Evolutionary conservation across 1,140 invertebrate genomes (phyloP).

Genomic region (Drosophila tani): DNA sequence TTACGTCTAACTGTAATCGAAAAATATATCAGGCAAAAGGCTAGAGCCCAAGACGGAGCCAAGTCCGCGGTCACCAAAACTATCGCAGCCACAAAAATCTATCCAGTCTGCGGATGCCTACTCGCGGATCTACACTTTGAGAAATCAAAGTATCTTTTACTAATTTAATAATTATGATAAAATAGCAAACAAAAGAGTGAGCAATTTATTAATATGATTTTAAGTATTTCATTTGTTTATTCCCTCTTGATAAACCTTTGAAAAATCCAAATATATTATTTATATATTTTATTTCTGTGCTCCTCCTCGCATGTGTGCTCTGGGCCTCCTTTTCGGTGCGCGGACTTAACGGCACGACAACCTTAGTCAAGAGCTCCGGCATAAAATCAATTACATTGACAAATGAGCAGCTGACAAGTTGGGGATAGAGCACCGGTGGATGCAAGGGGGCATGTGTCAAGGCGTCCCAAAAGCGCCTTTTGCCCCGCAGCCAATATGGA

Average conservation of each 20-base stretch:
- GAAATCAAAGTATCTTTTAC: not conserved
- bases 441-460: constrained; percentile 53
- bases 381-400: constrained; percentile 84
- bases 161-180: not conserved
- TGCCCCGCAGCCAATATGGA: constrained; percentile 49
- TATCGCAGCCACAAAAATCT: constrained; percentile 45
- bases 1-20: constrained; percentile 82
- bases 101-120: constrained; percentile 25
- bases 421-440: constrained; percentile 7
- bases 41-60: constrained; percentile 42
- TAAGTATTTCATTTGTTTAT: too few relatives aligned
- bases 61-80: constrained; percentile 15
- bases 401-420: constrained; percentile 81
- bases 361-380: constrained; percentile 77
- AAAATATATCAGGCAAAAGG: constrained; percentile 77
- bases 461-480: constrained; percentile 60
- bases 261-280: too few relatives aligned
- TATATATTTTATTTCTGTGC: not conserved
- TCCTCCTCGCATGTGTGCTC: not conserved
- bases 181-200: not conserved
- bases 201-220: too few relatives aligned
- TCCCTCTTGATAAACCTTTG: not conserved
- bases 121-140: not conserved
- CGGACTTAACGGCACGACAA: constrained; percentile 53
- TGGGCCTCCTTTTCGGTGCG: not conserved